phyloP scores from a whole-genome alignment of 2,888 invertebrate genomes.

The Xestoiulus laeticollis region DNA sequence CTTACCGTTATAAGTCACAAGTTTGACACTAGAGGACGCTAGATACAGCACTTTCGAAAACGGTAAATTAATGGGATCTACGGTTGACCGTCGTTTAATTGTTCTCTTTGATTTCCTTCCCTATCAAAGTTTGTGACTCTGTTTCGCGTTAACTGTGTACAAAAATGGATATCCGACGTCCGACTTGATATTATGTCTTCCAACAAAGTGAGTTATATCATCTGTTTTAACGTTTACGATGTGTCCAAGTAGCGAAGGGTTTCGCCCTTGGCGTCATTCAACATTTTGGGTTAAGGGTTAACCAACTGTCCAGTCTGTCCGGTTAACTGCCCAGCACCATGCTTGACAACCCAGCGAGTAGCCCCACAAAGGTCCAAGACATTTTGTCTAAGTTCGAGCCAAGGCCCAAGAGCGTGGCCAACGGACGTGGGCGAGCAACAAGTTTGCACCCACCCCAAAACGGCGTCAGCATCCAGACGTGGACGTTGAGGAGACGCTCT shows the following conservation, averaged over 20 bases:
- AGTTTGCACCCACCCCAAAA: neutral
- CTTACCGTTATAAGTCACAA: neutral
- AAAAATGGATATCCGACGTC: neutral
- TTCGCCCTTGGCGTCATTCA: neutral
- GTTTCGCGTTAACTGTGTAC: neutral
- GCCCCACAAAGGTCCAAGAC: constrained; percentile 32
- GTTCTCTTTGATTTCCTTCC: neutral
- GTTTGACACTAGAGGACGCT: neutral
- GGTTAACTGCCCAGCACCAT: neutral
- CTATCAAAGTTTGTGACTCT: neutral
- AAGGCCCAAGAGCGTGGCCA: neutral
- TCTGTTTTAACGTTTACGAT: neutral
- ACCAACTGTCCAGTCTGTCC: neutral
- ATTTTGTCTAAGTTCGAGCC: constrained; percentile 46
- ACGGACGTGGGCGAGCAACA: neutral
- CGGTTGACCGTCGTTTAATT: neutral
- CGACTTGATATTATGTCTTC: neutral
- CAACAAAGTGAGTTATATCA: neutral
- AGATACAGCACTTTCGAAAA: neutral
- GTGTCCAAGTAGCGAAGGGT: neutral
- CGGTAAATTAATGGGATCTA: neutral
- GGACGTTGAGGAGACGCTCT: constrained; percentile 1
- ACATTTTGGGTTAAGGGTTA: neutral
- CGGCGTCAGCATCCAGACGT: constrained; percentile 3
- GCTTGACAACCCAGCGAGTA: neutral